Percentiles rank a stretch among this genome's conserved stretches.
These are phyloP conservation scores for Bergia puertoricense DNA, from an alignment of 92 coral and sea anemone species.

Conservation along the genomic window DNA sequence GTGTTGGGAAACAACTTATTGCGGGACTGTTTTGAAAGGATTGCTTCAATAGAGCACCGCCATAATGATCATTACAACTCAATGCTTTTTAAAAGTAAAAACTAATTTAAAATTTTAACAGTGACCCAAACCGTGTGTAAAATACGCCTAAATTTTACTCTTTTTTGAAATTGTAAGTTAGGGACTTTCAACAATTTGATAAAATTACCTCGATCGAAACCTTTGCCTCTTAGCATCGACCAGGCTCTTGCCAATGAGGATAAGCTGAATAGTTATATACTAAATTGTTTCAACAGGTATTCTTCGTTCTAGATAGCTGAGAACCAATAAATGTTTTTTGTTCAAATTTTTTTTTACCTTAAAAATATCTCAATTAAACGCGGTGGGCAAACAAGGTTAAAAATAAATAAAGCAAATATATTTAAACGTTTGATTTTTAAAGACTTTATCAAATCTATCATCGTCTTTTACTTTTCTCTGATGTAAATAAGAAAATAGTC, in stretches of 20 bases:
- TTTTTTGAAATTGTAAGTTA: neutral
- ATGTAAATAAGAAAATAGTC: no score
- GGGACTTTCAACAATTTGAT: neutral
- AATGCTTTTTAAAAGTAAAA: no score
- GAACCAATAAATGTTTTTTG: neutral
- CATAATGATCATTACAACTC: no score
- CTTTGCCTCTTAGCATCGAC: neutral
- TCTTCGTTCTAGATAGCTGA: neutral
- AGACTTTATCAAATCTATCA: no score
- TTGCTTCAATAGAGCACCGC: neutral
- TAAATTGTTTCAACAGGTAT: neutral
- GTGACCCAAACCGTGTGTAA: neutral
- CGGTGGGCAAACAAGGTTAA: no score
- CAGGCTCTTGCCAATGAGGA: neutral
- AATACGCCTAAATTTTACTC: neutral
- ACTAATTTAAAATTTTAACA: no score
- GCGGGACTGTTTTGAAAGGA: constrained; percentile 70
- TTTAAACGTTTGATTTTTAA: no score
- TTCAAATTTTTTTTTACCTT: no score
- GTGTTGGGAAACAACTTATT: constrained; percentile 71
- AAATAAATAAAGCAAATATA: no score
- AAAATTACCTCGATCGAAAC: neutral
- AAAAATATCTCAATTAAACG: no score
- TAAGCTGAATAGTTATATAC: neutral
- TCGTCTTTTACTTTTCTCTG: no score